A percentile compares a stretch with the other conserved stretches of the same genome.
Conservation (phyloP, 2,797 vertebrate species). For the Acanthurus lineatus region DNA sequence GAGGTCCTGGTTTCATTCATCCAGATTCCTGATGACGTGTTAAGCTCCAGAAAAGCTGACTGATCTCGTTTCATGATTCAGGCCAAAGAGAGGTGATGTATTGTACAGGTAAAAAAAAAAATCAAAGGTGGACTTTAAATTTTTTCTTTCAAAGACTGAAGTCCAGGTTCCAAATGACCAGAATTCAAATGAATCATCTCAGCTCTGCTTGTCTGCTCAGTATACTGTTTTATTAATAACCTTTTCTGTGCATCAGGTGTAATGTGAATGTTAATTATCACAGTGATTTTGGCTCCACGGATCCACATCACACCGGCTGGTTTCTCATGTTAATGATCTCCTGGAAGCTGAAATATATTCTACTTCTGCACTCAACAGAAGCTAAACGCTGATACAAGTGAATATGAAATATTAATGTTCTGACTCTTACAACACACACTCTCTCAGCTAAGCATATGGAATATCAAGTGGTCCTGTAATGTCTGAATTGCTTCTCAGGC, state of each 20-base stretch:
- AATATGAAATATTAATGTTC: constrained; percentile 1
- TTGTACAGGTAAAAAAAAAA: not conserved
- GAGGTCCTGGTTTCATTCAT: not conserved
- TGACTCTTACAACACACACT: not conserved
- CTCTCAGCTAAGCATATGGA: constrained; percentile 7
- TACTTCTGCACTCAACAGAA: not conserved
- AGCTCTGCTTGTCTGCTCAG: constrained; percentile 12
- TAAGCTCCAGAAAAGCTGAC: constrained; percentile 3
- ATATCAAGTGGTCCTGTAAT: constrained; percentile 34
- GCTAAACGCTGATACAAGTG: not conserved
- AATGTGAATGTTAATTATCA: constrained; percentile 16
- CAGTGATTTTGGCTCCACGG: not conserved
- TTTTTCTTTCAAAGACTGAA: constrained; percentile 11
- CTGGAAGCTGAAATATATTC: constrained; percentile 1
- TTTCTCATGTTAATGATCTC: not conserved
- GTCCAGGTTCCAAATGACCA: constrained; percentile 19
- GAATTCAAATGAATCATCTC: constrained; percentile 30
- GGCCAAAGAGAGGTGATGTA: not conserved
- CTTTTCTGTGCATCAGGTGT: constrained; percentile 12
- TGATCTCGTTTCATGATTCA: not conserved
- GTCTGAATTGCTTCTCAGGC: constrained; percentile 41
- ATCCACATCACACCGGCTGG: not conserved
- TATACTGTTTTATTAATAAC: constrained; percentile 6
- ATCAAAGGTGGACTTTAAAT: not conserved
- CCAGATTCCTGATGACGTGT: not conserved